Evolutionary conservation across 2,797 vertebrate species (phyloP), one percentile per base, ranked within the genome.

Genomic region (Cheirogaleus major): DNA sequence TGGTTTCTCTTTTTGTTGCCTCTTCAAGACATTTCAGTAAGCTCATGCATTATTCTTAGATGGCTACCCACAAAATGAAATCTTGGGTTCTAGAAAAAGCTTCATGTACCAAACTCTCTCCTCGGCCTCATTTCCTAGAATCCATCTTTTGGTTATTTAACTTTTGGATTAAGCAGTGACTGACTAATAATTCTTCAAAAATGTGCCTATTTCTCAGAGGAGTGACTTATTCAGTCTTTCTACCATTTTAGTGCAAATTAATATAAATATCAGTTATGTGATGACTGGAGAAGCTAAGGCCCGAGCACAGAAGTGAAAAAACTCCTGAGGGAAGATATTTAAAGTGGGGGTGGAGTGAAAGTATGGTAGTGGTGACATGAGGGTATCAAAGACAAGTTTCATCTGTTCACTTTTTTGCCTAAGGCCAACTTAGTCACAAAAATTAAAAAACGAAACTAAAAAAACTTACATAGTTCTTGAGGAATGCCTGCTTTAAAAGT

Each of bases 1-100:
- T 12, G 2, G 4, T 65, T 52, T 20, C 8, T 55, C 12, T 50
- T 89, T 95, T 70, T 23, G 22, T 12, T 55, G 14, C n/a, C 32
- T 81, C 27, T 96, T 95, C 15, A 84, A 93, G n/a, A 59, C 38
- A 69, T 79, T 87, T 87, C 7, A 30, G 35, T 93, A 78, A 93
- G 84, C 15, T 90, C 38, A 94, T 25, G 18, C 59, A 69, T 92
- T 45, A 45, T 78, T 92, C 27, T 95, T 90, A 92, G 35, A 69
- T 72, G 4, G 32, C 5, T 25, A 65, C 35, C 11, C 43, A 32
- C 63, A 35, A 87, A 88, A 91, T 95, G 8, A 94, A 52, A 83
- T 67, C 35, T 91, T 65, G 27, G 30, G 0, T 90, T 94, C 59
- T 65, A 84, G 65, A 59, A 10, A 75, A 48, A 27, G 18, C 5